phyloP scores from a whole-genome alignment of 2,888 invertebrate species.

The Leucophora obtusa region DNA sequence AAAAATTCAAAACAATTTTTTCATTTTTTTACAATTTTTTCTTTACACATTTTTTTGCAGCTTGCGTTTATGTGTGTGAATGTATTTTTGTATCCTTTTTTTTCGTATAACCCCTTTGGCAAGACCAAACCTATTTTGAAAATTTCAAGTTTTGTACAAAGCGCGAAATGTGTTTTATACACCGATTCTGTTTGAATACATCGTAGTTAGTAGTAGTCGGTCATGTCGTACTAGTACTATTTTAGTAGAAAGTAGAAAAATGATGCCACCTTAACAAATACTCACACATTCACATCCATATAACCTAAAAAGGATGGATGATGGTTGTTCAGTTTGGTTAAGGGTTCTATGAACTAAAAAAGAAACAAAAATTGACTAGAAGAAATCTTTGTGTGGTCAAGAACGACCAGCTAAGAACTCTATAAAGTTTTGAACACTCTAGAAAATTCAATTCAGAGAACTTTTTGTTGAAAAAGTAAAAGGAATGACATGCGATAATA shows the following conservation, averaged over 20 bases:
- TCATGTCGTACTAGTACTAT: neutral
- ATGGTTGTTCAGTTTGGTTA: constrained; percentile 45
- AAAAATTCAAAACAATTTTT: constrained; percentile 61
- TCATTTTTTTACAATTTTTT: constrained; percentile 37
- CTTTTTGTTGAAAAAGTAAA: too few relatives aligned
- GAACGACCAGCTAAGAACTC: neutral
- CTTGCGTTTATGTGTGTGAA: constrained; percentile 10
- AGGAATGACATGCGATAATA: too few relatives aligned
- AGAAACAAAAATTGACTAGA: constrained; percentile 3
- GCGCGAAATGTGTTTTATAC: constrained; percentile 62
- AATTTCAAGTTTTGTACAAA: constrained; percentile 50
- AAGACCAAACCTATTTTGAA: constrained; percentile 61
- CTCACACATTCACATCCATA: neutral
- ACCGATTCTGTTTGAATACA: constrained; percentile 50
- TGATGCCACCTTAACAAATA: constrained; percentile 48
- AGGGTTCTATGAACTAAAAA: constrained; percentile 45
- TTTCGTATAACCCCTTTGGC: constrained; percentile 54
- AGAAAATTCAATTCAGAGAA: too few relatives aligned
- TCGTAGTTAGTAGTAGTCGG: constrained; percentile 3
- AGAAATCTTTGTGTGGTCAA: neutral
- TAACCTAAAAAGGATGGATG: constrained; percentile 43
- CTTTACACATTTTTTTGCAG: constrained; percentile 27
- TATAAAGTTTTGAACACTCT: neutral
- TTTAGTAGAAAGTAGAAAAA: constrained; percentile 5
- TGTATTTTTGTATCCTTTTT: constrained; percentile 37